phyloP scores from a whole-genome alignment of 2,113 vertebrate species.

The Tachysurus vachellii region DNA sequence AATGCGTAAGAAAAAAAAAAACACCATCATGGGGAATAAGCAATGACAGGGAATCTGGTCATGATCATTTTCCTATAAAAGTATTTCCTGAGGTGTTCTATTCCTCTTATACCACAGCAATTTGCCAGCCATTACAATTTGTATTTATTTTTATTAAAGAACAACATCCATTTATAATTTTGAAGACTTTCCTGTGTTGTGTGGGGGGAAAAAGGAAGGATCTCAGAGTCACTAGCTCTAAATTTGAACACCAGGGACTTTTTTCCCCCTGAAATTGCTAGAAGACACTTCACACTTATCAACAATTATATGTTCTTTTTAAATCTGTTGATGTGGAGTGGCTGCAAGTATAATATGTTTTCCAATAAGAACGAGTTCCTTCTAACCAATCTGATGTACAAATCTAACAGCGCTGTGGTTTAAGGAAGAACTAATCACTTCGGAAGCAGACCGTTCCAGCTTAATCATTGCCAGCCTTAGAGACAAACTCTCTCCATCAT shows the following conservation, averaged over 20 bases:
- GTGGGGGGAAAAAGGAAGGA: neutral
- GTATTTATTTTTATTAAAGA: neutral
- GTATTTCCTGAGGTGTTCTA: neutral
- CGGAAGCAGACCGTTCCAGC: slow-evolving; percentile 35
- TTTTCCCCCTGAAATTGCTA: neutral
- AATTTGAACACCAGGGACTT: neutral
- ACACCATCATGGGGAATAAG: neutral
- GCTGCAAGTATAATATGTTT: neutral
- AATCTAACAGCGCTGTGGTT: neutral
- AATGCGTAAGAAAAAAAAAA: neutral
- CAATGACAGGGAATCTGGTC: too few species aligned
- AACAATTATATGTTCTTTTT: neutral
- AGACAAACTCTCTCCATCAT: slow-evolving; percentile 32
- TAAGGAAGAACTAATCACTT: slow-evolving; percentile 25
- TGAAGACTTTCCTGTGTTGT: neutral
- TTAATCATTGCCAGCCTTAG: slow-evolving; percentile 49
- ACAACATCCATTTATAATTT: neutral
- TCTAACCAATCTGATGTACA: neutral
- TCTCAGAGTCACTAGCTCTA: too few species aligned
- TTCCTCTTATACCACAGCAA: slow-evolving; percentile 6
- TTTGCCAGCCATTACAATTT: neutral
- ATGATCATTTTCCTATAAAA: neutral
- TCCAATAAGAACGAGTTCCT: neutral
- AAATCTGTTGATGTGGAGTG: neutral
- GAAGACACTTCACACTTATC: neutral